phyloP scores from a whole-genome alignment of 2,113 vertebrate genomes.

The Fulmarus glacialis region DNA sequence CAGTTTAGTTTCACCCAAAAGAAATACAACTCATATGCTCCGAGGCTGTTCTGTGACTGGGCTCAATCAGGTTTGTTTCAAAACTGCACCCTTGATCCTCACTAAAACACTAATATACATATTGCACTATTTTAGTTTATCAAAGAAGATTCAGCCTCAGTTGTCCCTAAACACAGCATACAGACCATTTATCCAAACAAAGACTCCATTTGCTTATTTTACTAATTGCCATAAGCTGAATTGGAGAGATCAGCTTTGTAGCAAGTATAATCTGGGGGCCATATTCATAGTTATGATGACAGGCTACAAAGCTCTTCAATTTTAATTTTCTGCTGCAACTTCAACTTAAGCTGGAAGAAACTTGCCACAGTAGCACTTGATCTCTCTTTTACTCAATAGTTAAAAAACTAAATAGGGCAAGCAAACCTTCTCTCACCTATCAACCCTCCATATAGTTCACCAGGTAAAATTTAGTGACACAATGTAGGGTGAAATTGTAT shows the following conservation, averaged over 20 bases:
- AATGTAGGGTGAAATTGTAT: not conserved
- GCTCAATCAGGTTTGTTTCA: not conserved
- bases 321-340: not conserved
- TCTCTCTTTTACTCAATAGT: not conserved
- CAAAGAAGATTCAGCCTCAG: not conserved
- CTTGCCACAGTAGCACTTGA: not conserved
- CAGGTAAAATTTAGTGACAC: not conserved
- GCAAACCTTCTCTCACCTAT: not conserved
- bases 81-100: not conserved
- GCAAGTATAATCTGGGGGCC: not conserved
- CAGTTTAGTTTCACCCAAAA: constrained; percentile 8
- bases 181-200: not conserved
- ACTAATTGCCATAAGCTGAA: not conserved
- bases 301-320: not conserved
- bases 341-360: not conserved
- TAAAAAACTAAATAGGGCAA: not conserved
- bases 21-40: not conserved
- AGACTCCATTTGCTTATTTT: not conserved
- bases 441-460: not conserved
- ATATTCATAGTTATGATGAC: not conserved
- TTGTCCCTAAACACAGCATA: not conserved
- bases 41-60: not conserved
- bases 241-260: not conserved
- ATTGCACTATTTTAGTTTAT: not conserved
- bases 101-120: not conserved